Evolutionary conservation across 2,797 vertebrate species (phyloP).

Genomic region (Pyrocephalus nanus): DNA sequence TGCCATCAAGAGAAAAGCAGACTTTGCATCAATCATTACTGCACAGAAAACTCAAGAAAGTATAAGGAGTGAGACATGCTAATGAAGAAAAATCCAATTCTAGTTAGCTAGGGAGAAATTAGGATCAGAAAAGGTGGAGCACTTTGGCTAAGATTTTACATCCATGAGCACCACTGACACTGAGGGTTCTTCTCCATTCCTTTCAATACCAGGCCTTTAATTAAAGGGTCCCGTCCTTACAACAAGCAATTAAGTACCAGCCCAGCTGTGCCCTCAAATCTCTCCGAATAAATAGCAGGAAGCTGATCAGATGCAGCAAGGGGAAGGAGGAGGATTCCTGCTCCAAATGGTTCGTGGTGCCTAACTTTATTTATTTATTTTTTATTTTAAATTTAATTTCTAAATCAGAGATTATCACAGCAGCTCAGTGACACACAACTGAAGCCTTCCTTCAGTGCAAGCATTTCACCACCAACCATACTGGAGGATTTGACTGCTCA

Average conservation of each 20-base stretch:
- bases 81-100: neutral
- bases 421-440: neutral
- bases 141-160: neutral
- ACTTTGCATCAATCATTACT: neutral
- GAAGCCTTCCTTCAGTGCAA: neutral
- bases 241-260: neutral
- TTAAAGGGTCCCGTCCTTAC: neutral
- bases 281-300: neutral
- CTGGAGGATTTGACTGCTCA: accelerated
- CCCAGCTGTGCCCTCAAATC: neutral
- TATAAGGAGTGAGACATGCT: neutral
- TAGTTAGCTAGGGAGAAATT: neutral
- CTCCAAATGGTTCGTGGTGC: neutral
- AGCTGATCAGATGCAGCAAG: neutral
- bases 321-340: neutral
- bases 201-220: neutral
- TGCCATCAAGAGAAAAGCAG: neutral
- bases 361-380: neutral
- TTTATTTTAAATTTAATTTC: neutral
- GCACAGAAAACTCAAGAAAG: neutral
- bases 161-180: neutral
- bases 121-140: neutral
- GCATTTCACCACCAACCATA: neutral
- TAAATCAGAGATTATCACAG: neutral
- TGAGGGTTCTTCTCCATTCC: neutral